Evolutionary conservation across 2,797 vertebrate genomes (phyloP).

Genomic region (Clamator glandarius): DNA sequence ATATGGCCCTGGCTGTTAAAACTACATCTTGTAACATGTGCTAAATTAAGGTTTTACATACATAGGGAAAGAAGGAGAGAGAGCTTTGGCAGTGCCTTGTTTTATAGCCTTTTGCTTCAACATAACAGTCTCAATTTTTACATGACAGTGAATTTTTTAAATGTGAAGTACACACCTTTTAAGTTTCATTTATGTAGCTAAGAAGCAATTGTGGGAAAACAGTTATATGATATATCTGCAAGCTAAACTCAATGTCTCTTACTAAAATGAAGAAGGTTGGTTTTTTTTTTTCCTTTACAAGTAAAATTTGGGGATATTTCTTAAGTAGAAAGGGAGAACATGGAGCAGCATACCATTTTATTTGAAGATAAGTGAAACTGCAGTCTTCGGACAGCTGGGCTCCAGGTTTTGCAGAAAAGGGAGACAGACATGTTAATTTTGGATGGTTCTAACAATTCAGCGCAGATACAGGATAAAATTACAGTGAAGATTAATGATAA

Average conservation of each 20-base stretch:
- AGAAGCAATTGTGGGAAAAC: slow-evolving; percentile 19
- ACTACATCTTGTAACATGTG: background rate
- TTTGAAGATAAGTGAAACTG: background rate
- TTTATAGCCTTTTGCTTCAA: background rate
- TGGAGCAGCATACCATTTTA: background rate
- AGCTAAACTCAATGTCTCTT: background rate
- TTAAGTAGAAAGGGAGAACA: background rate
- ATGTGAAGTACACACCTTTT: background rate
- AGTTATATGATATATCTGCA: background rate
- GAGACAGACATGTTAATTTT: background rate
- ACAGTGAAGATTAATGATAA: background rate
- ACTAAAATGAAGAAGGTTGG: background rate
- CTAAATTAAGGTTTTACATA: background rate
- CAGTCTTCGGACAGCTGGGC: background rate
- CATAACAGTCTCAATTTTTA: background rate
- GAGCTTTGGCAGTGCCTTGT: background rate
- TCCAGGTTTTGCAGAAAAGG: background rate
- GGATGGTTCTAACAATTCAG: background rate
- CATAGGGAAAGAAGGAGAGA: background rate
- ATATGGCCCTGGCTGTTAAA: background rate
- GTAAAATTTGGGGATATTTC: background rate
- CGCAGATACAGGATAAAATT: background rate
- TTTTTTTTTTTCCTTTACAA: background rate
- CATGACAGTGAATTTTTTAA: background rate
- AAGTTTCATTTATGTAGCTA: slow-evolving; percentile 22